These are phyloP conservation scores for Rhinella marina DNA, from an alignment of 2,797 vertebrate genomes.

Conservation along the genomic window DNA sequence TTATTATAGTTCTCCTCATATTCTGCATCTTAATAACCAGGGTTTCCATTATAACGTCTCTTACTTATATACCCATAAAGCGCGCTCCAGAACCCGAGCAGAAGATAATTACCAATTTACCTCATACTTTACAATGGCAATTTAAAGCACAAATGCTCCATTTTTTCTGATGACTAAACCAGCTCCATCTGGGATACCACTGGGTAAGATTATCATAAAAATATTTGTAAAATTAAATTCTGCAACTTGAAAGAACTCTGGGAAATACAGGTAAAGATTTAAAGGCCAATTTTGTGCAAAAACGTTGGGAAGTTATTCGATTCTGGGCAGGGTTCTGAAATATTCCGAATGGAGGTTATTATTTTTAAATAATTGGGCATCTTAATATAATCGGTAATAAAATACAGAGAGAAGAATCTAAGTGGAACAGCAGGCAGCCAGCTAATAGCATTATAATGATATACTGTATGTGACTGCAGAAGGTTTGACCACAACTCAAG, in stretches of 20 bases:
- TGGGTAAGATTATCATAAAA: constrained; percentile 78
- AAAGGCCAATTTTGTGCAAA: constrained; percentile 45
- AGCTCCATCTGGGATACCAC: constrained; percentile 78
- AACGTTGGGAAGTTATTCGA: constrained; percentile 47
- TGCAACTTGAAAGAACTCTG: constrained; percentile 73
- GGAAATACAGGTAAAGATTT: constrained; percentile 60
- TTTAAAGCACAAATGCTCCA: constrained; percentile 46
- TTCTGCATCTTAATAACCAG: constrained; percentile 34
- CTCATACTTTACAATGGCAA: constrained; percentile 38
- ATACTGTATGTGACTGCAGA: constrained; percentile 34
- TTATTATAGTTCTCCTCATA: neutral
- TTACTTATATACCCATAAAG: constrained; percentile 34
- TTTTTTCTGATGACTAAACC: constrained; percentile 77
- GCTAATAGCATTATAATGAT: constrained; percentile 38
- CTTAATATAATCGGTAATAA: constrained; percentile 51
- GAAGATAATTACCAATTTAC: constrained; percentile 50
- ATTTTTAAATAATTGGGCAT: constrained; percentile 53
- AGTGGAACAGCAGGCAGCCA: constrained; percentile 46
- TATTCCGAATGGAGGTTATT: constrained; percentile 40
- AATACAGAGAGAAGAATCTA: constrained; percentile 40
- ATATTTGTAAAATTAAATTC: constrained; percentile 81
- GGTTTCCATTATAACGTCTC: constrained; percentile 39
- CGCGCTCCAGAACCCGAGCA: constrained; percentile 35
- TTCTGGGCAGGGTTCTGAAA: constrained; percentile 27
- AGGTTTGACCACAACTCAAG: neutral